Evolutionary conservation across 2,888 invertebrate genomes (phyloP).

Genomic region (Tenthredo amoena): DNA sequence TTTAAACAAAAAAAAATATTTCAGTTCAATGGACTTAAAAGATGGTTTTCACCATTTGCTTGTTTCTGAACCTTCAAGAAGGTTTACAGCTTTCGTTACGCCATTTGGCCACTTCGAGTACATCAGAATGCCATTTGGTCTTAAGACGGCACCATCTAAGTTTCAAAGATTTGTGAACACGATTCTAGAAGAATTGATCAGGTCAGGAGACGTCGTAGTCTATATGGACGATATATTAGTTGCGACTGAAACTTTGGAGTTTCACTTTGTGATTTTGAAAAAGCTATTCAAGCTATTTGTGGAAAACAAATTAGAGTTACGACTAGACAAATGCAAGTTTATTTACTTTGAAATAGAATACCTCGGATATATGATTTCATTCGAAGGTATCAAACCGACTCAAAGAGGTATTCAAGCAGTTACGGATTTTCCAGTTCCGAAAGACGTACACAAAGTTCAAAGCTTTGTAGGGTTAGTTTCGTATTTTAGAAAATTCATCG

Average conservation of each 20-base stretch:
- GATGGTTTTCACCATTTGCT: conserved; percentile 4
- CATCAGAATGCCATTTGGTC: conserved; percentile 56
- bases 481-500: conserved; percentile 64
- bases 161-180: conserved; percentile 61
- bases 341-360: not conserved
- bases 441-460: conserved; percentile 49
- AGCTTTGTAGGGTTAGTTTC: conserved; percentile 62
- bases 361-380: not conserved
- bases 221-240: conserved; percentile 62
- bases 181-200: conserved; percentile 58
- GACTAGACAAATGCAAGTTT: not conserved
- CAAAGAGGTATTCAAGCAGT: conserved; percentile 43
- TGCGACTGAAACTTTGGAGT: conserved; percentile 25
- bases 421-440: conserved; percentile 53
- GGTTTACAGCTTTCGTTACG: conserved; percentile 27
- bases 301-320: not conserved
- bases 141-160: conserved; percentile 56
- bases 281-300: not conserved
- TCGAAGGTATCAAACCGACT: conserved; percentile 46
- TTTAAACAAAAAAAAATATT: not conserved
- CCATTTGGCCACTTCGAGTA: conserved; percentile 55
- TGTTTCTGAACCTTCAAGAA: conserved; percentile 25
- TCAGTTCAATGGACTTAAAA: not conserved
- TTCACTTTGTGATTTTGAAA: not conserved
- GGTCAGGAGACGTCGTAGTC: conserved; percentile 55